A percentile compares a stretch with the other conserved stretches of the same genome.
These are phyloP conservation scores for Pyrocephalus nanus DNA, from an alignment of 2,797 vertebrate species.

Conservation along the genomic window DNA sequence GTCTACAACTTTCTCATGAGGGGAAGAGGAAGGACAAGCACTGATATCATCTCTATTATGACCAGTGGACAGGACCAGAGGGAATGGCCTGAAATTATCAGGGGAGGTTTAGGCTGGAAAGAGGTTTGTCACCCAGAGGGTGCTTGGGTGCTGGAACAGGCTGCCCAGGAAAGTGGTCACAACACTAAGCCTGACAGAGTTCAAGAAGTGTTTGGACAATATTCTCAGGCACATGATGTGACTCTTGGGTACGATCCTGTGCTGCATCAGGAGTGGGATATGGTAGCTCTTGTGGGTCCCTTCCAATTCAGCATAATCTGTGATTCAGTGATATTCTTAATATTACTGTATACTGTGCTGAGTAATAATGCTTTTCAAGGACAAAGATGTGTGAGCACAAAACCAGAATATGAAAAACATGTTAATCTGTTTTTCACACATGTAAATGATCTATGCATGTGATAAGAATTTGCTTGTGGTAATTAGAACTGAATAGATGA, in stretches of 20 bases:
- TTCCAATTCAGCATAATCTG: not conserved
- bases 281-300: not conserved
- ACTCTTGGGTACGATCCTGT: not conserved
- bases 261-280: not conserved
- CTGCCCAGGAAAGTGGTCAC: not conserved
- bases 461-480: not conserved
- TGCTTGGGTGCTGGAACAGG: not conserved
- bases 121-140: not conserved
- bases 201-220: not conserved
- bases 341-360: not conserved
- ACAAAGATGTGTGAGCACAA: not conserved
- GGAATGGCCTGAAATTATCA: not conserved
- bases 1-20: not conserved
- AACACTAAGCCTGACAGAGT: not conserved
- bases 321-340: not conserved
- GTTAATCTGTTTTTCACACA: not conserved
- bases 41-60: not conserved
- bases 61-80: not conserved
- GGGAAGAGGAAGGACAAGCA: not conserved
- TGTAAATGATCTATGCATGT: not conserved
- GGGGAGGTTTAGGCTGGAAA: not conserved
- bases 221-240: not conserved
- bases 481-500: not conserved
- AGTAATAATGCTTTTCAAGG: not conserved
- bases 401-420: not conserved